Base-by-base conservation (phyloP, 2,797 vertebrate species). In the Hoplostethus mediterraneus region DNA sequence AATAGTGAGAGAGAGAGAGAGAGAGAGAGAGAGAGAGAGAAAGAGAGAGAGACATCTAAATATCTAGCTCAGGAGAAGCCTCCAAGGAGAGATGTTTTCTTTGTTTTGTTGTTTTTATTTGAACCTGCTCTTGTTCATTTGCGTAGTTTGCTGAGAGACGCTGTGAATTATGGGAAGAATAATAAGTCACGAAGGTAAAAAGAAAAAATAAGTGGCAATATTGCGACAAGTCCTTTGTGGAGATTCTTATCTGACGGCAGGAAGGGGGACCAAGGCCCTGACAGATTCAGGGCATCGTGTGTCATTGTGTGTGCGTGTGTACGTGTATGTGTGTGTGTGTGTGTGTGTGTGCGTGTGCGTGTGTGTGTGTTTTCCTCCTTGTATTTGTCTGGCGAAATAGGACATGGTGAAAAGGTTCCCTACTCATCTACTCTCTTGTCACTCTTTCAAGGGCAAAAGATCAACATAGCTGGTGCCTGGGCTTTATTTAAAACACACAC, bases 241-340 rank as follows among this genome's bases (percentile, higher is more conserved):
- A 77, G 78, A 84, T 80, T 80, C 77, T 67, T 73, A 86, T 89
- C 83, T 80, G 82, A 85, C 48, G 64, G 28, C 68, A 68, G 55
- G 69, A 77, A 71, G n/a, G 38, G 58, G 76, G 74, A 76, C 80
- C 17, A 51, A 64, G 72, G 79, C 78, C 79, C 48, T 89, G 89
- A 91, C 90, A 93, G 90, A 92, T 90, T 90, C 87, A 83, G 90
- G 90, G 72, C 92, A 91, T 68, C 8, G 51, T 33, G 31, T 77
- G 79, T 66, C 85, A 75, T 17, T 68, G 68, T 67, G 57, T 64
- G 65, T 66, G 38, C 42, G 56, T 63, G 58, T 64, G 51, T 47
- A 53, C 45, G 68, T 45, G 49, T 53, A 42, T 63, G 56, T 75
- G 54, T 51, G 57, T 49, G 68, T 45, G 49, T 53, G 48, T 63